phyloP scores from a whole-genome alignment of 1,140 invertebrate species.

The Babylonia areolata region DNA sequence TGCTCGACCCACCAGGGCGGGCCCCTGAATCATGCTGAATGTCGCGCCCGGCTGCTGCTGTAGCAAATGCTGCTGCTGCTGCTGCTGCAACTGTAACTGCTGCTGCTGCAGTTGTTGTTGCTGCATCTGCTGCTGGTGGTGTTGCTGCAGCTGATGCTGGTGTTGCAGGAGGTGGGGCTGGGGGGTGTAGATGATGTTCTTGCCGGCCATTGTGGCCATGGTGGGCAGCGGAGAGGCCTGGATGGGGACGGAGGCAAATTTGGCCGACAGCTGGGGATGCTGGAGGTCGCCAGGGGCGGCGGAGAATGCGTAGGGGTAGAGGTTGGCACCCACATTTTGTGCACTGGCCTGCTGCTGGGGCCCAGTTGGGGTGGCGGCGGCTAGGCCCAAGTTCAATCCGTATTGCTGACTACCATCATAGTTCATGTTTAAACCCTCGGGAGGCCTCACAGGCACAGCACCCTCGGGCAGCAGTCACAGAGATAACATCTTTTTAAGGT shows the following conservation, averaged over 20 bases:
- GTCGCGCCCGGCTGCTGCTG: constrained; percentile 25
- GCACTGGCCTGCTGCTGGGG: neutral
- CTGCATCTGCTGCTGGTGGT: constrained; percentile 18
- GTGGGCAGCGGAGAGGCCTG: neutral
- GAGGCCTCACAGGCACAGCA: neutral
- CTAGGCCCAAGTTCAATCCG: constrained; percentile 37
- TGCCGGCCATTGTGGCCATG: constrained; percentile 20
- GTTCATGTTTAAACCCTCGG: constrained; percentile 36
- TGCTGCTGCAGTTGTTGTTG: constrained; percentile 22
- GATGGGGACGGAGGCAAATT: neutral
- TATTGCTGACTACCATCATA: constrained; percentile 37
- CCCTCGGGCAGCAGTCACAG: neutral
- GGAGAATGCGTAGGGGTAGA: constrained; percentile 30
- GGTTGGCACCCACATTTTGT: constrained; percentile 19
- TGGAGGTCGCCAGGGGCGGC: neutral
- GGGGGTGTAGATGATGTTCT: constrained; percentile 31
- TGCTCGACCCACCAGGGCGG: constrained; percentile 5
- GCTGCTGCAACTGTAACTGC: constrained; percentile 22
- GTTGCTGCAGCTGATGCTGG: constrained; percentile 22
- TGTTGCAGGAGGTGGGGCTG: constrained; percentile 29
- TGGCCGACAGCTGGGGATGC: constrained; percentile 32
- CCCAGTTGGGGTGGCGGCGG: neutral
- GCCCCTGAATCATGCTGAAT: constrained; percentile 29
- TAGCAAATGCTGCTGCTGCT: constrained; percentile 19
- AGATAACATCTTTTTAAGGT: neutral